Evolutionary conservation across 2,888 invertebrate species (phyloP).

Genomic region (Nephrotoma guestfalica): DNA sequence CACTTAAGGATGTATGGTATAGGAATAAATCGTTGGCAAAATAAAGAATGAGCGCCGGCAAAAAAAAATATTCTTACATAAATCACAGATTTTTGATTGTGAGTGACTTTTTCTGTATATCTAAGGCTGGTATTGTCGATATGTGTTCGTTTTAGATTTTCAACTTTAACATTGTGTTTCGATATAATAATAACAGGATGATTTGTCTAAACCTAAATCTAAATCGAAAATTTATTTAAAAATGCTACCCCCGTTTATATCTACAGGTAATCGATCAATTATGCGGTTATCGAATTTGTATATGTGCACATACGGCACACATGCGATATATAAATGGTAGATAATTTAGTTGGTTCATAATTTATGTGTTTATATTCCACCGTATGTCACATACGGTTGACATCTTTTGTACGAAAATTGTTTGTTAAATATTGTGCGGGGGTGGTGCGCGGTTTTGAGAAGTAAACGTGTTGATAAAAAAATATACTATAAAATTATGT

Average conservation of each 20-base stretch:
- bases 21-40: neutral
- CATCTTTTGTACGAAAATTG: neutral
- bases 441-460: neutral
- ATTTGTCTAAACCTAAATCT: neutral
- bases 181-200: neutral
- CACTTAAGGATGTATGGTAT: neutral
- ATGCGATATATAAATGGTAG: neutral
- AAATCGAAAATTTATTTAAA: neutral
- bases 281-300: neutral
- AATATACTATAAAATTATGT: neutral
- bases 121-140: neutral
- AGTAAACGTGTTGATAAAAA: neutral
- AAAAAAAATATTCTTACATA: neutral
- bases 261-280: neutral
- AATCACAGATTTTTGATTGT: neutral
- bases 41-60: neutral
- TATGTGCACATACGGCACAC: neutral
- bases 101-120: neutral
- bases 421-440: neutral
- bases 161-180: neutral
- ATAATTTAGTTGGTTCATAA: neutral
- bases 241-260: neutral
- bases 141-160: neutral
- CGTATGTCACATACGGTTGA: neutral
- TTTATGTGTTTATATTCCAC: neutral